Evolutionary conservation across 1,140 invertebrate genomes (phyloP).

Genomic region (Harpegnathos saltator): DNA sequence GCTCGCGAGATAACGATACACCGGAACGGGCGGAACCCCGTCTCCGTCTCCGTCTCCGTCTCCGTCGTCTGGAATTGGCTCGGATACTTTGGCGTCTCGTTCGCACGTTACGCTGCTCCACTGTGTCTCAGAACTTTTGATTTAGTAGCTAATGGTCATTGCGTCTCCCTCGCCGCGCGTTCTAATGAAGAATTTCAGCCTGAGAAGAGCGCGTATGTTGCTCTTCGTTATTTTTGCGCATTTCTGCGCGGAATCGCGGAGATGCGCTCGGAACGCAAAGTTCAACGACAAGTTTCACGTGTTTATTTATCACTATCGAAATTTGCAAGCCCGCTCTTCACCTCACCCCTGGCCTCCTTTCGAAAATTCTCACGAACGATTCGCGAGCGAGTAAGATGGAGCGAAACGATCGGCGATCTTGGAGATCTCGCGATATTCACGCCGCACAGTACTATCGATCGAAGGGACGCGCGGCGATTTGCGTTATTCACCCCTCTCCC

Average conservation of each 20-base stretch:
- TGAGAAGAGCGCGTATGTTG: neutral
- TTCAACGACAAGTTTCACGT: too few species aligned
- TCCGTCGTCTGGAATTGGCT: constrained; percentile 67
- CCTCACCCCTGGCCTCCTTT: too few species aligned
- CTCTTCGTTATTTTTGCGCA: constrained; percentile 3
- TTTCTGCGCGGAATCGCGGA: neutral
- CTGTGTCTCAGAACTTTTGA: constrained; percentile 20
- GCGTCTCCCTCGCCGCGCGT: neutral
- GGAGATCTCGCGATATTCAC: neutral
- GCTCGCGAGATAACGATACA: constrained; percentile 78
- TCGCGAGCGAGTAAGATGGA: neutral
- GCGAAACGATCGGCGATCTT: neutral
- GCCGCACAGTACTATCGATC: constrained; percentile 9
- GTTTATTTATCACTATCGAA: neutral
- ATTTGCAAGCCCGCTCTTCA: too few species aligned
- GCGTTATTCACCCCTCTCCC: constrained; percentile 19
- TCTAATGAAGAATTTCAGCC: constrained; percentile 36
- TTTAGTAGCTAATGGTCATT: constrained; percentile 36
- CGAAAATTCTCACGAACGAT: too few species aligned
- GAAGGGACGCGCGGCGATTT: constrained; percentile 14
- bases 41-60: constrained; percentile 67
- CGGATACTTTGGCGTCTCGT: constrained; percentile 70
- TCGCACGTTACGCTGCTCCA: constrained; percentile 48
- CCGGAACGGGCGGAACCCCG: constrained; percentile 49
- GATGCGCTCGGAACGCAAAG: too few species aligned